Evolutionary conservation across 1,140 invertebrate species (phyloP).

Genomic region (Bombus confusus): DNA sequence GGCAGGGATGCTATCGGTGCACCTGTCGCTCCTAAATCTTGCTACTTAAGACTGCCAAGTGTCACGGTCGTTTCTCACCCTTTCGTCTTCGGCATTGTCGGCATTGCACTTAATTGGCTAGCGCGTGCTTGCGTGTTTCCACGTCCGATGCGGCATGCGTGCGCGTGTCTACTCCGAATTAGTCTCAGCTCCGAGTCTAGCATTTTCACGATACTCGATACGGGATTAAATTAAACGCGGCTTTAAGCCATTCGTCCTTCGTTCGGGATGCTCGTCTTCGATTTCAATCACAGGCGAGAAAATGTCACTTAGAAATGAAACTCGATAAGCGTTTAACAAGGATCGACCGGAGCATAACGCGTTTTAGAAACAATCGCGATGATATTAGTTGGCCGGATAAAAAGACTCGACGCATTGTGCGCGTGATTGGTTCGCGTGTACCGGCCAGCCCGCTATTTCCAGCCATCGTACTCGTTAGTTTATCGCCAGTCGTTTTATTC

Average conservation of each 20-base stretch:
- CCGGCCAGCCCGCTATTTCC: conserved; percentile 69
- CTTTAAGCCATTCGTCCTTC: not conserved
- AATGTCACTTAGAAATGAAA: not conserved
- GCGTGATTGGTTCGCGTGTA: conserved; percentile 68
- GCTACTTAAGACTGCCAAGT: conserved; percentile 76
- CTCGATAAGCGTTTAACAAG: not conserved
- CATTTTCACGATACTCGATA: conserved; percentile 14
- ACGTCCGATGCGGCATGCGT: conserved; percentile 68
- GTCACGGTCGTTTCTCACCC: conserved; percentile 72
- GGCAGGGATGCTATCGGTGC: conserved; percentile 57
- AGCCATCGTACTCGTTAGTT: conserved; percentile 72
- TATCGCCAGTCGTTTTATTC: conserved; percentile 64
- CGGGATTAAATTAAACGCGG: not conserved
- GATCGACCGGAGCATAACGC: not conserved
- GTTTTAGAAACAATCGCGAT: not conserved
- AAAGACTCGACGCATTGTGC: not conserved
- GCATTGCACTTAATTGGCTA: conserved; percentile 80
- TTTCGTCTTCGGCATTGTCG: conserved; percentile 67
- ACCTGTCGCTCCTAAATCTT: conserved; percentile 81
- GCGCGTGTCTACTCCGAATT: conserved; percentile 63
- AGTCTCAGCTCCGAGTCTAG: conserved; percentile 23
- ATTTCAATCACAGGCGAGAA: not conserved
- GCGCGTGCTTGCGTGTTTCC: conserved; percentile 68
- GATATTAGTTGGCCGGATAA: no score
- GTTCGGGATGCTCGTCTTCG: not conserved